Conservation (phyloP, 2,113 vertebrate genomes). For the Rhabdornis inornatus region DNA sequence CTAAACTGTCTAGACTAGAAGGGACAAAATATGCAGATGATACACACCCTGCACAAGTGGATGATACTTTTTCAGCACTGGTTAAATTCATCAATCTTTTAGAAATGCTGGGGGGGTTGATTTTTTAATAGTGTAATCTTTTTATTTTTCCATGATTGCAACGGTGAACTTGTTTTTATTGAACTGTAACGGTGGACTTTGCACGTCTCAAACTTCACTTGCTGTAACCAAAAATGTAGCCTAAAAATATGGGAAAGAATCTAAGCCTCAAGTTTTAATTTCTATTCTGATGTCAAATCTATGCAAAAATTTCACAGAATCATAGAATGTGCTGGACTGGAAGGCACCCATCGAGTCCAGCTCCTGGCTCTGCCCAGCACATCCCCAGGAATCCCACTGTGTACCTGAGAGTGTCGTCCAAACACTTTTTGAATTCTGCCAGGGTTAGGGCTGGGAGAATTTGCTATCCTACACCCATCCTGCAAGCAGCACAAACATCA, state of each 20-base stretch:
- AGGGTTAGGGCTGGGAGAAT: not conserved
- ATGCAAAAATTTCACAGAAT: not conserved
- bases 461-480: not conserved
- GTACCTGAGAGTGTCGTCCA: rapidly evolving
- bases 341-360: not conserved
- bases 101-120: not conserved
- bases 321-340: not conserved
- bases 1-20: not conserved
- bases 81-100: not conserved
- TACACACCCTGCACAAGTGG: not conserved
- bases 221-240: not conserved
- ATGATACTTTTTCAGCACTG: not conserved
- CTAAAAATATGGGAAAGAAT: not conserved
- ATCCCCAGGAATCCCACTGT: not conserved
- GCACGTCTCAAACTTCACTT: not conserved
- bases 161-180: not conserved
- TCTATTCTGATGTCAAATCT: not conserved
- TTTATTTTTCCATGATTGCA: not conserved
- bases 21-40: not conserved
- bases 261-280: not conserved
- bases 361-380: not conserved
- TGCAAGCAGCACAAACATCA: not conserved
- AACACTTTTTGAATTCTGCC: rapidly evolving
- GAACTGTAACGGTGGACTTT: not conserved
- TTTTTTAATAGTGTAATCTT: not conserved